phyloP scores from a whole-genome alignment of 2,797 vertebrate genomes.

The Xenentodon cancila region DNA sequence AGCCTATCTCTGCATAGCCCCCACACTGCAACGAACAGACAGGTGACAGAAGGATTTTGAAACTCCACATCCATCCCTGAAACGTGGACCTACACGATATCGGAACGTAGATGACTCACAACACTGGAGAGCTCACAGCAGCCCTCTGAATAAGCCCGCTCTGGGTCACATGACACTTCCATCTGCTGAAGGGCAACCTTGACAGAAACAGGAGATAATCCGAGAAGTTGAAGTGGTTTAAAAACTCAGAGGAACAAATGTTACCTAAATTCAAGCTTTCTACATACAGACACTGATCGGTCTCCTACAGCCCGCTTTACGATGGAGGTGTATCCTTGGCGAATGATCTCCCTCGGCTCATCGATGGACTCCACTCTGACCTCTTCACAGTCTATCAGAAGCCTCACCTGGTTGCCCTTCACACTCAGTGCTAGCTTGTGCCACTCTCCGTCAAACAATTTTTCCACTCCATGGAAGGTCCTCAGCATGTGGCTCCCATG shows the following conservation, averaged over 20 bases:
- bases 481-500: conserved; percentile 65
- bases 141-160: conserved; percentile 80
- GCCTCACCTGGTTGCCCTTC: conserved; percentile 72
- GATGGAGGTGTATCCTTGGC: conserved; percentile 69
- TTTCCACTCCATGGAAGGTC: conserved; percentile 70
- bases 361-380: conserved; percentile 62
- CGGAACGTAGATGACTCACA: conserved; percentile 67
- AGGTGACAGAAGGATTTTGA: conserved; percentile 12
- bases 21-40: conserved; percentile 69
- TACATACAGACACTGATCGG: conserved; percentile 70
- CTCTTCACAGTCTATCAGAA: conserved; percentile 80
- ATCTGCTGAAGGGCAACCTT: conserved; percentile 84
- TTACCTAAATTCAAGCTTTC: background rate
- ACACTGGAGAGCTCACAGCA: conserved; percentile 85
- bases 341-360: conserved; percentile 59
- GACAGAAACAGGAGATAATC: background rate
- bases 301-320: conserved; percentile 73
- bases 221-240: background rate
- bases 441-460: conserved; percentile 81
- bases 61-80: conserved; percentile 17
- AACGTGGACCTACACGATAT: conserved; percentile 1
- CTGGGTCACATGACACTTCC: conserved; percentile 80
- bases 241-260: background rate
- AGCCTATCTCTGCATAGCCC: conserved; percentile 77
- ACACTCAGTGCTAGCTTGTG: conserved; percentile 81